Evolutionary conservation across 2,797 vertebrate species (phyloP).

Genomic region (Myotis pilosus): DNA sequence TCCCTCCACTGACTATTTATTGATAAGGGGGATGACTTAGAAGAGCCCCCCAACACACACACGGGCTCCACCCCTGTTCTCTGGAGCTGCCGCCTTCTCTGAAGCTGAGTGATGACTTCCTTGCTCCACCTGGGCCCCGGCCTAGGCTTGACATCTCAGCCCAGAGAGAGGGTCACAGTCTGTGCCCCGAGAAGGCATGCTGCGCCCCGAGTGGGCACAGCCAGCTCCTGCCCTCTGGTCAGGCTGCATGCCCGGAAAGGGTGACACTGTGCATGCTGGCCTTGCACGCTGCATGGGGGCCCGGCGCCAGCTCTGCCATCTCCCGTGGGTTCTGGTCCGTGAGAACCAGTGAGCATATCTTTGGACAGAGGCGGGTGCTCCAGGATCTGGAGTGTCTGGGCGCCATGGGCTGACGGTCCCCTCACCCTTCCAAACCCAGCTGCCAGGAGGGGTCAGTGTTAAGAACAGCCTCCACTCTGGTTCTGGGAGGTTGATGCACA

Average conservation of each 20-base stretch:
- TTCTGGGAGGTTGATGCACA: background rate
- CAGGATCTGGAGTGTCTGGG: slow-evolving; percentile 2
- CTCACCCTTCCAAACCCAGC: background rate
- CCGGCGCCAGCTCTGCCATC: background rate
- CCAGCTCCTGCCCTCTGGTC: background rate
- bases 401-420: fast-evolving
- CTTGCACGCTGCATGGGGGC: slow-evolving; percentile 68
- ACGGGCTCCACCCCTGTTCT: background rate
- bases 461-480: background rate
- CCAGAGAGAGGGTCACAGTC: background rate
- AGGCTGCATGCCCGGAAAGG: slow-evolving; percentile 42
- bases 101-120: background rate
- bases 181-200: background rate
- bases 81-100: slow-evolving; percentile 67
- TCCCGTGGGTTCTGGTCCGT: background rate
- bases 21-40: background rate
- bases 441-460: background rate
- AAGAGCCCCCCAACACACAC: background rate
- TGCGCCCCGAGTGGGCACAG: background rate
- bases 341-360: background rate
- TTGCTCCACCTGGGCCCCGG: background rate
- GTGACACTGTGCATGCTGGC: slow-evolving; percentile 43
- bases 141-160: background rate
- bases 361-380: background rate
- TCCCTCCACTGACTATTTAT: background rate